A percentile compares a stretch with the other conserved stretches of the same genome.
Evolutionary conservation across 1,140 invertebrate species (phyloP).

Genomic region (Glossosoma conforme): DNA sequence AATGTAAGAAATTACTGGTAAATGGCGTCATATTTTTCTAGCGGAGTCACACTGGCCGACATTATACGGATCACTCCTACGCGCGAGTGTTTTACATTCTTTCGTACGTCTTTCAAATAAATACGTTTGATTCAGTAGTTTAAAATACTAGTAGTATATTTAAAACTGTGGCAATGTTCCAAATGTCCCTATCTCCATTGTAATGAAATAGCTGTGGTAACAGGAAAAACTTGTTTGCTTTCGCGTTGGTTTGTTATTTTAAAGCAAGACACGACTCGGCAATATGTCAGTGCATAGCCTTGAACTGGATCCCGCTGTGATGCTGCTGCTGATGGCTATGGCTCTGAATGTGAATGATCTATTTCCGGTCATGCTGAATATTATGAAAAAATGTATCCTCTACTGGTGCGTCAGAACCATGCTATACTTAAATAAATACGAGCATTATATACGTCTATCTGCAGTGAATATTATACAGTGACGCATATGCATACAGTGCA

Average conservation of each 20-base stretch:
- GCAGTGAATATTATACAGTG: too few species aligned
- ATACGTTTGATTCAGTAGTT: conserved; percentile 16
- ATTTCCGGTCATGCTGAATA: too few species aligned
- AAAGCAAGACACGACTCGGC: neutral
- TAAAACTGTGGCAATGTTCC: conserved; percentile 10
- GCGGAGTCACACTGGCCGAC: neutral
- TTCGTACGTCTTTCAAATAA: conserved; percentile 1
- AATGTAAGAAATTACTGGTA: neutral
- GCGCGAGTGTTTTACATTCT: conserved; percentile 5
- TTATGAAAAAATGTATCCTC: too few species aligned
- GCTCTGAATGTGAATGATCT: too few species aligned
- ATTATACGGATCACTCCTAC: neutral
- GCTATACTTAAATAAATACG: too few species aligned
- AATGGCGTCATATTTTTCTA: neutral
- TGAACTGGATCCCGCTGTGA: conserved; percentile 1
- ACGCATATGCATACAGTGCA: too few species aligned
- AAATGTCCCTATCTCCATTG: neutral
- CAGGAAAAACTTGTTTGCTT: neutral
- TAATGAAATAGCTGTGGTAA: conserved; percentile 3
- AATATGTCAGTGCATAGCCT: neutral
- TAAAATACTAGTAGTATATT: conserved; percentile 16
- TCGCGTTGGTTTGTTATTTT: conserved; percentile 2
- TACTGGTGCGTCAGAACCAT: too few species aligned
- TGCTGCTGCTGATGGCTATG: too few species aligned
- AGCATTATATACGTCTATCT: too few species aligned